phyloP scores from a whole-genome alignment of 2,797 vertebrate genomes.

The Vireo griseus region DNA sequence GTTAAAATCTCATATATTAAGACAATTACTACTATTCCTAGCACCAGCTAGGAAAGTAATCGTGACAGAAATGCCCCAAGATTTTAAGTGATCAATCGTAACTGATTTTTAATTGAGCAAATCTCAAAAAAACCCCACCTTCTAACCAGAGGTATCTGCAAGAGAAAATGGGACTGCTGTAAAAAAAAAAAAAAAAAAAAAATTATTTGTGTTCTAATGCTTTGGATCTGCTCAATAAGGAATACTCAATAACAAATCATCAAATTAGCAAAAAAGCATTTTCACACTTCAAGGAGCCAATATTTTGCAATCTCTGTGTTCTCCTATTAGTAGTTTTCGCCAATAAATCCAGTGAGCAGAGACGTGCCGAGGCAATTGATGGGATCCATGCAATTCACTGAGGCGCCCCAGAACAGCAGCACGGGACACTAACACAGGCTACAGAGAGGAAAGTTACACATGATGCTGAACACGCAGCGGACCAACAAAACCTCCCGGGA shows the following conservation, averaged over 20 bases:
- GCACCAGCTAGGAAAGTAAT: background rate
- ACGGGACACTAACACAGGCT: too few relatives aligned
- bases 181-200: too few relatives aligned
- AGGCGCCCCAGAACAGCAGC: rapidly evolving
- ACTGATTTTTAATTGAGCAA: background rate
- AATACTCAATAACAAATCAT: too few relatives aligned
- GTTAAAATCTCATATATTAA: background rate
- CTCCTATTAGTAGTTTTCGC: background rate
- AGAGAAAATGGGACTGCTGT: background rate
- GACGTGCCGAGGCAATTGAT: rapidly evolving
- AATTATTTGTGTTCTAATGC: background rate
- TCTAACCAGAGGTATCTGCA: background rate
- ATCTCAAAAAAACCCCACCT: background rate
- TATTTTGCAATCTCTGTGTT: background rate
- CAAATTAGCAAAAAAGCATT: background rate
- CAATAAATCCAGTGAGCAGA: background rate
- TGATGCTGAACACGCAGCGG: too few relatives aligned
- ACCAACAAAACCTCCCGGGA: background rate
- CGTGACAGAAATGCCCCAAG: background rate
- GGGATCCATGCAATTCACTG: rapidly evolving
- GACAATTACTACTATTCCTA: background rate
- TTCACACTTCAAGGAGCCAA: background rate
- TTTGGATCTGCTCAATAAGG: background rate
- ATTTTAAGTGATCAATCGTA: background rate
- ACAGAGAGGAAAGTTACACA: too few relatives aligned